Conservation (phyloP, 1,140 invertebrate genomes). For the Leucophenga varia region DNA sequence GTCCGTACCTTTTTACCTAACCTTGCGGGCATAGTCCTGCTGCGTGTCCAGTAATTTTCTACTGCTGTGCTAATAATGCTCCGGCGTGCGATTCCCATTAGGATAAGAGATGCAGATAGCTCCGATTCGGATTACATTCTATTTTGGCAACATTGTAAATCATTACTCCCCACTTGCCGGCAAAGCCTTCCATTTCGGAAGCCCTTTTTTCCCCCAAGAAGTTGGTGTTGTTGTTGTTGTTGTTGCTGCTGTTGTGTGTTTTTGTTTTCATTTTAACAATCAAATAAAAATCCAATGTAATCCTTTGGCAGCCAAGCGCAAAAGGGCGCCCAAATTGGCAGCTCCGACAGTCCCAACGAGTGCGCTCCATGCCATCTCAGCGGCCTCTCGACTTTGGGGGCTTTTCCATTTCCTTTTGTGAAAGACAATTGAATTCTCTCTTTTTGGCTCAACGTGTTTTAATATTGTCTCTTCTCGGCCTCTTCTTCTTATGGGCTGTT, state of each 20-base stretch:
- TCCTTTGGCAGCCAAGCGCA: constrained; percentile 47
- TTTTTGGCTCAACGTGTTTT: constrained; percentile 33
- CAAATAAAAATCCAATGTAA: constrained; percentile 52
- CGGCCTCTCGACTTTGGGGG: neutral
- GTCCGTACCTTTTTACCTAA: too few species aligned
- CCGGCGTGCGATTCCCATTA: constrained; percentile 27
- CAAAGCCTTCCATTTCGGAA: constrained; percentile 11
- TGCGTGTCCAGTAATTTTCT: too few species aligned
- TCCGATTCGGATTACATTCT: constrained; percentile 35
- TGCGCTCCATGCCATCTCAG: constrained; percentile 3
- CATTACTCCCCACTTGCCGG: constrained; percentile 32
- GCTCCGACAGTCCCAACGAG: constrained; percentile 23
- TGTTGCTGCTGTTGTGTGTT: constrained; percentile 16
- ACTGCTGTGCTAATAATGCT: too few species aligned
- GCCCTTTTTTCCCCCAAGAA: constrained; percentile 15
- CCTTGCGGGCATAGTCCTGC: too few species aligned
- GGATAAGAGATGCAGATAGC: constrained; percentile 31
- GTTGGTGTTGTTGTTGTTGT: too few species aligned
- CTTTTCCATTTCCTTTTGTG: constrained; percentile 7
- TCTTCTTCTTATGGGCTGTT: constrained; percentile 3
- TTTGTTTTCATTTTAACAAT: constrained; percentile 36
- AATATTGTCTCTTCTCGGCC: constrained; percentile 18
- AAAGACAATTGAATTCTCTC: constrained; percentile 31
- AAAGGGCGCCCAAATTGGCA: constrained; percentile 38
- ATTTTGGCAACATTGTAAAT: constrained; percentile 46